These are phyloP conservation scores for Drosophila acutilabella DNA, from an alignment of 2,888 invertebrate genomes.

Conservation along the genomic window DNA sequence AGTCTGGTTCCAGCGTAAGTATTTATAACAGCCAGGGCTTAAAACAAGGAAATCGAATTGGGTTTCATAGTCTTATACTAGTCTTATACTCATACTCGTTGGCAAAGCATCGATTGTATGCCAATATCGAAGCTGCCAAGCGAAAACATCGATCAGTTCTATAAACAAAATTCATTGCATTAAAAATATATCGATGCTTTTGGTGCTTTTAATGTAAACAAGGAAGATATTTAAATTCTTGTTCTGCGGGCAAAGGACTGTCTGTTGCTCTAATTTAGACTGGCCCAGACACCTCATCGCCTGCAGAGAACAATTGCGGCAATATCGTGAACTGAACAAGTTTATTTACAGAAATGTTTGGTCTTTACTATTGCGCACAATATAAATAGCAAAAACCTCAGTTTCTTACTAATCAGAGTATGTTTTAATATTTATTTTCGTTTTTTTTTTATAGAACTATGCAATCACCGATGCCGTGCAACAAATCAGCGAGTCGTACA, in stretches of 20 bases:
- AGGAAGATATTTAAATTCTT: too few species aligned
- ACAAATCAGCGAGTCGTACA: slow-evolving; percentile 95
- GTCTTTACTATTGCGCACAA: slow-evolving; percentile 67
- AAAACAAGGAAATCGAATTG: too few species aligned
- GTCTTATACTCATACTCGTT: too few species aligned
- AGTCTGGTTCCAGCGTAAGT: slow-evolving; percentile 94
- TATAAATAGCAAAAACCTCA: background rate
- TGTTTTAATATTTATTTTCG: background rate
- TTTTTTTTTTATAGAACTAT: slow-evolving; percentile 88
- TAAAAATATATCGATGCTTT: background rate
- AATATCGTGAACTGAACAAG: slow-evolving; percentile 71
- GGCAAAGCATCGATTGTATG: too few species aligned
- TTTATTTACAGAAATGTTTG: slow-evolving; percentile 61
- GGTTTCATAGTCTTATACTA: too few species aligned
- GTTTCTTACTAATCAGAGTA: background rate
- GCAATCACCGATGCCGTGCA: slow-evolving; percentile 96
- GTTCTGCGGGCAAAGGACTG: slow-evolving; percentile 56
- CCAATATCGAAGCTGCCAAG: too few species aligned
- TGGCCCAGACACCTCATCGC: slow-evolving; percentile 69
- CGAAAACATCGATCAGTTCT: too few species aligned
- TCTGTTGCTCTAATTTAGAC: slow-evolving; percentile 26
- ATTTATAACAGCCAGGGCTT: too few species aligned
- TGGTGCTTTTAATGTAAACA: too few species aligned
- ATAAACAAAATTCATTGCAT: too few species aligned
- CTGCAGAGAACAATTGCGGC: slow-evolving; percentile 66